Evolutionary conservation across 2,888 invertebrate species (phyloP).

Genomic region (Gari tellinella): DNA sequence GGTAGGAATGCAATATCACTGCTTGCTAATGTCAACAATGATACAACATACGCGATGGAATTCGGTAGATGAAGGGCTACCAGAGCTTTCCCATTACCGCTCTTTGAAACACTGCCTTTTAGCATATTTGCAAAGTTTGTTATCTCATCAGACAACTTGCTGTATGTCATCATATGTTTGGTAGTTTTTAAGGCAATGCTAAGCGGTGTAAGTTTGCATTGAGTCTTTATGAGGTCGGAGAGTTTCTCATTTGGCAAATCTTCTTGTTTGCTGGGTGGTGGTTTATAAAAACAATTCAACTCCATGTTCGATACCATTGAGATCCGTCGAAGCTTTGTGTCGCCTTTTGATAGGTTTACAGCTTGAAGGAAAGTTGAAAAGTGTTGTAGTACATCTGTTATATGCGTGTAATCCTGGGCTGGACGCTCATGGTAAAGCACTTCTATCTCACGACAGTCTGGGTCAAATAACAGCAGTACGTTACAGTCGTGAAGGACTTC

Average conservation of each 20-base stretch:
- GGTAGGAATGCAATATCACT: conserved; percentile 71
- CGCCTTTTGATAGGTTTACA: conserved; percentile 14
- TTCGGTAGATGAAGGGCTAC: conserved; percentile 69
- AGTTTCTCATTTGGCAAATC: conserved; percentile 17
- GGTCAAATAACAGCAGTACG: conserved; percentile 56
- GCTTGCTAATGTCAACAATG: conserved; percentile 84
- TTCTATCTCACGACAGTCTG: conserved; percentile 41
- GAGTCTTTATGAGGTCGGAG: conserved; percentile 43
- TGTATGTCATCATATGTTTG: conserved; percentile 46
- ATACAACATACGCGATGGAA: conserved; percentile 63
- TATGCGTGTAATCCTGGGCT: conserved; percentile 60
- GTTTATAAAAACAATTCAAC: conserved; percentile 49
- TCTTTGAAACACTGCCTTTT: neutral
- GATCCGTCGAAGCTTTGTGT: conserved; percentile 39
- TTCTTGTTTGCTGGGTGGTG: neutral
- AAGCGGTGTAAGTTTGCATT: conserved; percentile 42
- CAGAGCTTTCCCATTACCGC: conserved; percentile 25
- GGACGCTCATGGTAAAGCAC: conserved; percentile 61
- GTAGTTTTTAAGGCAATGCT: conserved; percentile 63
- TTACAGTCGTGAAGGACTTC: conserved; percentile 62
- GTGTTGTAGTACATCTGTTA: conserved; percentile 64
- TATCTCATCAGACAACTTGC: conserved; percentile 43
- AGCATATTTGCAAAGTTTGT: conserved; percentile 32
- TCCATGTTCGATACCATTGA: conserved; percentile 61
- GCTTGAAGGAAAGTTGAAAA: conserved; percentile 66